Evolutionary conservation across 1,140 invertebrate genomes (phyloP), one percentile per base, ranked within the genome.

Genomic region (Aphidius ervi): DNA sequence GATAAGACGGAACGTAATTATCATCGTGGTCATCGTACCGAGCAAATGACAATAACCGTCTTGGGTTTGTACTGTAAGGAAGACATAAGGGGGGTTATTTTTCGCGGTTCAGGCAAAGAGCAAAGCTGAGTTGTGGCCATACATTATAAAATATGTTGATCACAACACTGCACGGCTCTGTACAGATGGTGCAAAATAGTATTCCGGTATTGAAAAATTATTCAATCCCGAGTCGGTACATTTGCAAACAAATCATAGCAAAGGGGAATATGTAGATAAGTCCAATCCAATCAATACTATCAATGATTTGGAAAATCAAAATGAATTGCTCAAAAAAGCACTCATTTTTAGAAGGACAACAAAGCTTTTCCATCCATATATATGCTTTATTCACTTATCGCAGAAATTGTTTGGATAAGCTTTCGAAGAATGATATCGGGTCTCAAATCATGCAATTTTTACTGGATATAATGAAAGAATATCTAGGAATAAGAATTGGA

Each of bases 271-370:
- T 50, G 62, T 60, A 3, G 31, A 40, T 20, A 50, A 50, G 57
- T 9, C 4, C 4, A 47, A 60, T 46, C 48, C 54, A 7, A 31
- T 47, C 5, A 63, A 65, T 37, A 63, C 64, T 9, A 62, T 65
- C 57, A 62, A 65, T 43, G 61, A 65, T 58, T 54, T 62, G 7
- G 60, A 65, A 46, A 62, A 62, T 39, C 64, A 65, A 57, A 65
- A 57, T 23, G 60, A 63, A 42, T 20, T n/a, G n/a, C n/a, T n/a
- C n/a, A n/a, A n/a, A n/a, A n/a, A 43, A 46, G 5, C 45, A 6
- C 45, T 66, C 39, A 20, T 53, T 4, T 63, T 59, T 50, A 61
- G 64, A 4, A 43, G 50, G 48, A 59, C 56, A 39, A 31, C 61
- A 37, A 57, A 63, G 47, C 42, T 63, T n/a, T 16, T 61, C 4